These are phyloP conservation scores for Centropyge bicolor DNA, from an alignment of 2,797 vertebrate genomes.

Conservation along the genomic window DNA sequence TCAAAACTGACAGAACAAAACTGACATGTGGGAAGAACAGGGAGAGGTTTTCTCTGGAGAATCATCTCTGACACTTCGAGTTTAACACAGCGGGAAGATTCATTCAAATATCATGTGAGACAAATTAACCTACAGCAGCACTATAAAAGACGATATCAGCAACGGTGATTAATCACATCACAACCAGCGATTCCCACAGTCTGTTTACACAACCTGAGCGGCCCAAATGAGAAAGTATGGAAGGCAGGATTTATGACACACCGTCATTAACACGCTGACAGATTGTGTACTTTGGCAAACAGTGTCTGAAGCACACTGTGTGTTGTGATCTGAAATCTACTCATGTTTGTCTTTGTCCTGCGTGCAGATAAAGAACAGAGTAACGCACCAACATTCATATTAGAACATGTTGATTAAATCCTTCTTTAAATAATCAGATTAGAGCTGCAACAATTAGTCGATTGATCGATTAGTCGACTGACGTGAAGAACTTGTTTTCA, in stretches of 20 bases:
- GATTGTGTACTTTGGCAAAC: conserved; percentile 26
- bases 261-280: conserved; percentile 50
- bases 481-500: no score
- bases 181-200: neutral
- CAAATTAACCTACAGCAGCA: no score
- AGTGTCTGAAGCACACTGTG: conserved; percentile 2
- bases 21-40: conserved; percentile 30
- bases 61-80: neutral
- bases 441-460: no score
- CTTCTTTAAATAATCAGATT: no score
- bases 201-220: conserved; percentile 23
- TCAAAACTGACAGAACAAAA: conserved; percentile 6
- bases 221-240: conserved; percentile 17
- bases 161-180: neutral
- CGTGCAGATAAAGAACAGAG: no score
- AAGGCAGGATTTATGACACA: conserved; percentile 31
- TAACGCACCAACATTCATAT: no score
- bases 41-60: conserved; percentile 10
- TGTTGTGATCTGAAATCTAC: neutral
- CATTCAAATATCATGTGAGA: no score
- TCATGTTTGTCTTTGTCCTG: no score
- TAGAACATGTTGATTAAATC: no score
- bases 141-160: no score
- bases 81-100: neutral
- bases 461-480: no score